Evolutionary conservation across 2,888 invertebrate genomes (phyloP), one percentile per base, ranked within the genome.

Genomic region (Cyclophora albipunctata): DNA sequence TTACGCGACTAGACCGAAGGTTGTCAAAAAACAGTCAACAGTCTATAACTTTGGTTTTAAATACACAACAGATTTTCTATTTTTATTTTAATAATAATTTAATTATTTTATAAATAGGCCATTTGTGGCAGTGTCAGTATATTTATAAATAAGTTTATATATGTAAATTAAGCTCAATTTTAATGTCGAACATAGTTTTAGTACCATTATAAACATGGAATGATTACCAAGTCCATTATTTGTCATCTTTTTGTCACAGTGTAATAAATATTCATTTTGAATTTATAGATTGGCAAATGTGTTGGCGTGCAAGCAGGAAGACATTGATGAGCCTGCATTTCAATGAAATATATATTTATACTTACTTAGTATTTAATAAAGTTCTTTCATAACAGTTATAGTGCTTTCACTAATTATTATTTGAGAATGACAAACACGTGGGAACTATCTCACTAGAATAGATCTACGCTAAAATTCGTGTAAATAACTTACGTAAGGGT

Each of bases 1-100:
- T 73, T 65, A 75, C 73, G 74, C 74, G 81, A 84, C 82, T 84
- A 85, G 78, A 78, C 81, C 64, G 64, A 71, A 20, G 71, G 71
- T 72, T 73, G 43, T 66, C 69, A 75, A 70, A 66, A 75, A 81
- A 82, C 81, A 77, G 68, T 78, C 80, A 69, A 75, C 70, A 64
- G 71, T 78, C 75, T 71, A 72, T 6, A 71, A 82, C 85, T 85
- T 87, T 87, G 84, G 87, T 84, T 82, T 69, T 66, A 57, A 62
- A 67, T 64, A 76, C 72, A 79, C 79, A 81, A 81, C 77, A 75
- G 69, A 67, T 67, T 54, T 63, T 60, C 20, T 64, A 59, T 59
- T 65, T 57, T 52, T 65, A 62, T 60, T 67, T 62, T 62, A 53
- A 60, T 64, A 64, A 62, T 64, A 64, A 64, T 63, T 65, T 60